A percentile compares a stretch with the other conserved stretches of the same genome.
Conservation (phyloP, 2,888 invertebrate species). For the Nephrocerus scutellatus region DNA sequence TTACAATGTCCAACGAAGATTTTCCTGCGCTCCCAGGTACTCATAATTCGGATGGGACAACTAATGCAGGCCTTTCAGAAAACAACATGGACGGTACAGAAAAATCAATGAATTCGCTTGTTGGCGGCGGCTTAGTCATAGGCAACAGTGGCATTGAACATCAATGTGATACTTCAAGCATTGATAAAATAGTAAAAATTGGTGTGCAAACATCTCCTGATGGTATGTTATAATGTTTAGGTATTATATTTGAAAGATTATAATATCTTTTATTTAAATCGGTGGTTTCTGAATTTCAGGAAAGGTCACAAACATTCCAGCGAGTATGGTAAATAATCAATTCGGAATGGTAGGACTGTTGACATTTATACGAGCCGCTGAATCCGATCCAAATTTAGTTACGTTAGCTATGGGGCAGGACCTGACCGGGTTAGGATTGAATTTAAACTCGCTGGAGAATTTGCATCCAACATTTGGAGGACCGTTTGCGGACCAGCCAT, state of each 20-base stretch:
- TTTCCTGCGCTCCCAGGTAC: slow-evolving; percentile 98
- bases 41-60: slow-evolving; percentile 59
- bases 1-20: slow-evolving; percentile 98
- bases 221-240: slow-evolving; percentile 52
- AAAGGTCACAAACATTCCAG: slow-evolving; percentile 96
- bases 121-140: slow-evolving; percentile 34
- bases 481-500: slow-evolving; percentile 96
- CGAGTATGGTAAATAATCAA: slow-evolving; percentile 98
- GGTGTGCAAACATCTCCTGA: slow-evolving; percentile 95
- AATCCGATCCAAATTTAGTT: slow-evolving; percentile 93
- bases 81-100: slow-evolving; percentile 46
- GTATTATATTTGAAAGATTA: slow-evolving; percentile 9
- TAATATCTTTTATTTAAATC: slow-evolving; percentile 5
- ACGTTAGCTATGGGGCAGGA: slow-evolving; percentile 96
- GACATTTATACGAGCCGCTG: slow-evolving; percentile 96
- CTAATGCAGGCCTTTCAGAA: slow-evolving; percentile 40
- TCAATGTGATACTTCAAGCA: slow-evolving; percentile 47
- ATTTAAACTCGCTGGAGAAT: slow-evolving; percentile 96
- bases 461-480: slow-evolving; percentile 98
- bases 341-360: slow-evolving; percentile 98
- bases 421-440: slow-evolving; percentile 93
- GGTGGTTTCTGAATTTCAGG: slow-evolving; percentile 52
- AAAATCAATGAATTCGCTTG: slow-evolving; percentile 45
- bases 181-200: slow-evolving; percentile 57
- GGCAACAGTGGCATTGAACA: slow-evolving; percentile 41